Conservation (phyloP, 2,113 vertebrate species). For the Poeciliopsis retropinna region DNA sequence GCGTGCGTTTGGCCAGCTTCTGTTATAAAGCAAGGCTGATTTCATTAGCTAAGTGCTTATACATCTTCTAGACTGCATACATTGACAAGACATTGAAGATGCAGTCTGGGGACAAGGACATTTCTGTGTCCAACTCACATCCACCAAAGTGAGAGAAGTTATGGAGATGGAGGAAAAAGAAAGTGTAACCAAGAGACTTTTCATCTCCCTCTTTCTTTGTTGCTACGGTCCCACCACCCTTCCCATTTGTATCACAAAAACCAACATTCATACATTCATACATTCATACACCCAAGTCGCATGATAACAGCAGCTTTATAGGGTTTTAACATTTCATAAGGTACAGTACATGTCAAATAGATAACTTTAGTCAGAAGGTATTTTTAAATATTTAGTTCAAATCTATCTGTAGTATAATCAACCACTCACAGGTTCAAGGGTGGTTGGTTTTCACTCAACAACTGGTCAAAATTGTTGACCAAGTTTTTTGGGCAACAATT, state of each 20-base stretch:
- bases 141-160: conserved; percentile 11
- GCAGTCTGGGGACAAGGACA: conserved; percentile 55
- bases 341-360: too few relatives aligned
- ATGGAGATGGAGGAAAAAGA: not conserved
- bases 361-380: not conserved
- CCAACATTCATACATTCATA: not conserved
- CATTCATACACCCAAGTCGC: not conserved
- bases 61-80: conserved; percentile 55
- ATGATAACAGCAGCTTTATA: not conserved
- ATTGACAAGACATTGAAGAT: conserved; percentile 47
- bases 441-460: too few relatives aligned
- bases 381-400: not conserved
- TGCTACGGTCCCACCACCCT: conserved; percentile 9
- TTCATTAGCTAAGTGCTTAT: conserved; percentile 75
- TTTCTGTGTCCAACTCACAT: conserved; percentile 12
- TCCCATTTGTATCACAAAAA: conserved; percentile 56
- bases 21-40: conserved; percentile 23
- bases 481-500: too few relatives aligned
- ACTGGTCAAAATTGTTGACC: too few relatives aligned
- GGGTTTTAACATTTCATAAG: not conserved
- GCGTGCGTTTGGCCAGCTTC: conserved; percentile 1
- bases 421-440: too few relatives aligned
- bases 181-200: not conserved
- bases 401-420: too few relatives aligned
- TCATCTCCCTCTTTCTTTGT: not conserved